Evolutionary conservation across 2,888 invertebrate genomes (phyloP), one percentile per base, ranked within the genome.

Genomic region (Sminthurides aquaticus): DNA sequence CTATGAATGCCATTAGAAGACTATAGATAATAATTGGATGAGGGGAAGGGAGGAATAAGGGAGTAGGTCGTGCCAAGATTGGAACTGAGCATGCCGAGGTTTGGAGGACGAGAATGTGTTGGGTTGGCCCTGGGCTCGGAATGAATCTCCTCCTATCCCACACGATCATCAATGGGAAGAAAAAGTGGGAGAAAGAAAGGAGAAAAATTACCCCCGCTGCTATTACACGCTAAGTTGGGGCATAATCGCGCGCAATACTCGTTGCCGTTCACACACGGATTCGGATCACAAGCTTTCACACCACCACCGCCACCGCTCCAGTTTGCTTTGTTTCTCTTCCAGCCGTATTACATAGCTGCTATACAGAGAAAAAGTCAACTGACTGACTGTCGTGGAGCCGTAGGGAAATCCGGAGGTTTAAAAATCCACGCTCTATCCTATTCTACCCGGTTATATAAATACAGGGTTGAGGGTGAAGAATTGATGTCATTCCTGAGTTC

Each of bases 111-210:
- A 70, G 62, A 66, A 66, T 71, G 68, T 71, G 70, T 66, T 66
- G 74, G 74, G 74, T 74, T 74, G 74, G 74, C 71, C 69, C 67
- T 67, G 70, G 71, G 70, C 68, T 67, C 67, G 72, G 71, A 71
- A 67, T 67, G 70, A 74, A 72, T 74, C 74, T 74, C 74, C 74
- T 73, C 74, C 74, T 71, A 74, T 74, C 71, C 72, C 64, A 64
- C 72, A 70, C 72, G 71, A 70, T 71, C 70, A 72, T 72, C 74
- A 73, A 74, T 73, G 74, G 72, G 72, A 73, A 74, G 71, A 73
- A 74, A 73, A 73, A 73, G 68, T 63, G 67, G 68, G 67, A 62
- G 68, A 68, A 69, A 71, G 69, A 70, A 70, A 71, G 67, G 66
- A 57, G 65, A 66, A 69, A 70, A 70, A 72, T 72, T 72, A 71